phyloP scores from a whole-genome alignment of 2,797 vertebrate species.

The Diceros bicornis region DNA sequence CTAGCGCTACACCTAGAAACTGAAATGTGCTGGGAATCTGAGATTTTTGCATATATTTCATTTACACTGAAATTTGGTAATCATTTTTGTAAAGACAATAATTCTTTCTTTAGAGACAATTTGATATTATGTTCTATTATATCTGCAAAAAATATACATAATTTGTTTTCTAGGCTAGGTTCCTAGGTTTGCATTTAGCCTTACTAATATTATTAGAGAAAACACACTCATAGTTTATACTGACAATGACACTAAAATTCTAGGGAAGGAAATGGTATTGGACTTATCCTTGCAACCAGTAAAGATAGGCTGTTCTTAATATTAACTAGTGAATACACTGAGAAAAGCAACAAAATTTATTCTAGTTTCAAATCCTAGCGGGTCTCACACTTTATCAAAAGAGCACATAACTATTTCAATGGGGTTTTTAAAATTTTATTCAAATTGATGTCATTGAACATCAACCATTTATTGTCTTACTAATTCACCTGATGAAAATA shows the following conservation, averaged over 20 bases:
- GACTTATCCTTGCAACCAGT: conserved; percentile 22
- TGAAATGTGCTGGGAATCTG: conserved; percentile 48
- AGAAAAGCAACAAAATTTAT: conserved; percentile 50
- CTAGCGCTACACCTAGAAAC: conserved; percentile 52
- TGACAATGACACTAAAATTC: conserved; percentile 69
- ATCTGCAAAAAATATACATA: not conserved
- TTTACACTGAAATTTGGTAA: conserved; percentile 59
- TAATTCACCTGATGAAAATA: conserved; percentile 56
- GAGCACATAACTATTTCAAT: conserved; percentile 60
- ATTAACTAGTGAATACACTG: conserved; percentile 35
- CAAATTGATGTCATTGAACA: conserved; percentile 31
- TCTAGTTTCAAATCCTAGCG: conserved; percentile 39
- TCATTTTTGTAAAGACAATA: conserved; percentile 58
- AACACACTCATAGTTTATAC: conserved; percentile 51
- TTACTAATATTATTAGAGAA: conserved; percentile 64
- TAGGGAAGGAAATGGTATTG: not conserved
- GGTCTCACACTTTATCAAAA: conserved; percentile 14
- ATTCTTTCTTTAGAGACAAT: conserved; percentile 55
- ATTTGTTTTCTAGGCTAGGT: conserved; percentile 51
- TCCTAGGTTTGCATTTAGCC: conserved; percentile 52
- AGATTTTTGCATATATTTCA: conserved; percentile 63
- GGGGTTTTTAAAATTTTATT: conserved; percentile 60
- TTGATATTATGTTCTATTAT: conserved; percentile 21
- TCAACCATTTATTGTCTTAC: conserved; percentile 18
- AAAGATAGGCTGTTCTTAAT: conserved; percentile 24